phyloP scores from a whole-genome alignment of 2,113 vertebrate species.

The Stegostoma tigrinum region DNA sequence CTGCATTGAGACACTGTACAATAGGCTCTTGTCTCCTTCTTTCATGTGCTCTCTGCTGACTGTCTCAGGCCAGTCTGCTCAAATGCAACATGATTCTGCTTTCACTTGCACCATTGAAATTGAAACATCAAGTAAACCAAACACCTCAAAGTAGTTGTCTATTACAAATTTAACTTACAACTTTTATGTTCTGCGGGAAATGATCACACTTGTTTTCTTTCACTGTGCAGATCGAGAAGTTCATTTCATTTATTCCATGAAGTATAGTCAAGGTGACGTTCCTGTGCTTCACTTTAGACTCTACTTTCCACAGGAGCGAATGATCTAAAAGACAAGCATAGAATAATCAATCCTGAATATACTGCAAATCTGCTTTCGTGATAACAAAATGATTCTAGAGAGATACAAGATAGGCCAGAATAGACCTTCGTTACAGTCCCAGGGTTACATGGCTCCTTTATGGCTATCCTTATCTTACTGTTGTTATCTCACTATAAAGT shows the following conservation, averaged over 20 bases:
- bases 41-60: neutral
- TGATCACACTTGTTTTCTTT: slow-evolving; percentile 2
- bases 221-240: slow-evolving; percentile 19
- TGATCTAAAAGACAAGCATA: neutral
- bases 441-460: neutral
- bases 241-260: neutral
- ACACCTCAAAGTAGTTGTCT: neutral
- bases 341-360: neutral
- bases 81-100: neutral
- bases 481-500: neutral
- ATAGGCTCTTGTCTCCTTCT: no score
- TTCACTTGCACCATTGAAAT: neutral
- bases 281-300: neutral
- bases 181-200: neutral
- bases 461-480: neutral
- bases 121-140: no score
- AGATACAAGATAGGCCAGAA: neutral
- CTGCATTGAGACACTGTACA: no score
- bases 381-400: neutral
- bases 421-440: neutral
- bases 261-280: neutral
- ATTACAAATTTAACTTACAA: neutral
- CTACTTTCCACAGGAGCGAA: neutral
- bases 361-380: neutral
- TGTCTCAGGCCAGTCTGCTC: no score